Evolutionary conservation across 2,888 invertebrate species (phyloP), one percentile per base, ranked within the genome.

Genomic region (Epicampocera succincta): DNA sequence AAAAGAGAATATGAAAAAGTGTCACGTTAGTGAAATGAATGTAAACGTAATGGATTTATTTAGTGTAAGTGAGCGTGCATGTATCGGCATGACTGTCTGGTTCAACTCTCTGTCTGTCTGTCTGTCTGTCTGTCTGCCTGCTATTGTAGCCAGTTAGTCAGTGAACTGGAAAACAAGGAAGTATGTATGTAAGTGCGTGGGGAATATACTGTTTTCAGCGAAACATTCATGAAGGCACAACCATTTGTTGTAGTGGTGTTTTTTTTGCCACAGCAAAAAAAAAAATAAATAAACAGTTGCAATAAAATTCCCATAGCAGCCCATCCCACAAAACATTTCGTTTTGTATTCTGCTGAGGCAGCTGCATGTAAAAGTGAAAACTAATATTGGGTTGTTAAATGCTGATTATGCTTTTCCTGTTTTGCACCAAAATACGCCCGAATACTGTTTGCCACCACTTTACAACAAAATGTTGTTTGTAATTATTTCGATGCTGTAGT

Each of bases 11-110:
- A 44, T 63, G 44, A 52, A 81, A 78, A 77, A 78, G 78, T 82
- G 78, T 66, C 82, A 75, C 75, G 63, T 78, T 82, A 72, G 72
- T 73, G 33, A 66, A 79, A 61, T 73, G 29, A 73, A 66, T 60
- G 40, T 50, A 12, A 80, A 69, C 60, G 38, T 65, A 63, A 75
- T 56, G 60, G 13, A 33, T 78, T 66, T 73, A 56, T 42, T 48
- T 50, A 54, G 17, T 61, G 72, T 52, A 52, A 25, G 46, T 40
- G 54, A 29, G n/a, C 44, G 13, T 42, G 25, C 46, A 17, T 29
- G 21, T 42, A 25, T 50, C 29, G 12, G 29, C 52, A 15, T n/a
- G 71, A 60, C 12, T 29, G 17, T 17, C 8, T 15, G 2, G 11
- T 2, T 15, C 6, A 29, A 8, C 33, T 25, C 25, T 25, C 25